Percentiles rank a stretch among this genome's conserved stretches.
Conservation (phyloP, 2,113 vertebrate genomes). For the Pelobates fuscus region DNA sequence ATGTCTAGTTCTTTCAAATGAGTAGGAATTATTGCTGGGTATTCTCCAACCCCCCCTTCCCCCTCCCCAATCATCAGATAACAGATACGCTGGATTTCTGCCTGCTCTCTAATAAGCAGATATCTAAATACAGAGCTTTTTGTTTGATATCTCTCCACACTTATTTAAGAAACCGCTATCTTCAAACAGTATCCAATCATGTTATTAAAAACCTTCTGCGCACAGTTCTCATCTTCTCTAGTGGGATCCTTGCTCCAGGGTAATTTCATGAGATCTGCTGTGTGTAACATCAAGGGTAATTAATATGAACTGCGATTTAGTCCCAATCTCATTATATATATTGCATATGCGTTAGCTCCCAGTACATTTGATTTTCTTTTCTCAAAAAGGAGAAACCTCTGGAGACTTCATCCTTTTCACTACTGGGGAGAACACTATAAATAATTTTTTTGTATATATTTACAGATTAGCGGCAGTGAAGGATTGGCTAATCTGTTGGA, state of each 20-base stretch:
- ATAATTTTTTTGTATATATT: not conserved
- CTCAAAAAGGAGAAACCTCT: not conserved
- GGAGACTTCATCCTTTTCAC: not conserved
- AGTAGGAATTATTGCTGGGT: too few species aligned
- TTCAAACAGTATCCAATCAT: too few species aligned
- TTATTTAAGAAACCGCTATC: too few species aligned
- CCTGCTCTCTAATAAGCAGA: too few species aligned
- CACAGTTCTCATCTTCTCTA: not conserved
- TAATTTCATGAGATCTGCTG: not conserved
- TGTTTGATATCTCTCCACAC: too few species aligned
- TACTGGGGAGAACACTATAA: not conserved
- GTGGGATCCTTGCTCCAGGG: not conserved
- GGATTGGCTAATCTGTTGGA: too few species aligned
- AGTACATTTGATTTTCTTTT: not conserved
- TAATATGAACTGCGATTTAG: slow-evolving; percentile 7
- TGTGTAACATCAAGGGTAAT: slow-evolving; percentile 13
- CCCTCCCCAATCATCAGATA: too few species aligned
- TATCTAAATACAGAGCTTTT: too few species aligned
- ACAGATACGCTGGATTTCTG: too few species aligned
- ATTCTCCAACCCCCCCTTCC: not conserved
- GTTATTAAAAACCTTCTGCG: not conserved
- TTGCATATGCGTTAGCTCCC: not conserved
- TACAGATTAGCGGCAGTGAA: too few species aligned
- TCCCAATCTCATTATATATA: slow-evolving; percentile 1
- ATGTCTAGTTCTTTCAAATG: too few species aligned